Evolutionary conservation across 92 coral and sea anemone genomes (phyloP).

Genomic region (Porites cylindrica): DNA sequence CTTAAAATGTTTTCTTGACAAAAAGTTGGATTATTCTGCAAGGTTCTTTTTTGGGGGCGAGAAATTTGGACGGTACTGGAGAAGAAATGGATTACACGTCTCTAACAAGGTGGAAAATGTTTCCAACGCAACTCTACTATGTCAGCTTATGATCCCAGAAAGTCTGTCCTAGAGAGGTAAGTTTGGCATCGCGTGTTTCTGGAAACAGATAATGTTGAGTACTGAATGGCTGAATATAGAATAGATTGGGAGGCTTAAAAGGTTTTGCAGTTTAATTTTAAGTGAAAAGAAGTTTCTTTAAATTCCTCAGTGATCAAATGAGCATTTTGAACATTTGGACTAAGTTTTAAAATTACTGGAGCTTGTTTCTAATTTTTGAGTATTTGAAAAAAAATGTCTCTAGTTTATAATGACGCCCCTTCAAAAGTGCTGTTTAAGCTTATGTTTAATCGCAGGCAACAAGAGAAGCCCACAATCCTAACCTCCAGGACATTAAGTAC

Average conservation of each 20-base stretch:
- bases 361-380: no score
- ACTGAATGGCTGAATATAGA: neutral
- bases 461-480: no score
- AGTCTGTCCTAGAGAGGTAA: slow-evolving; percentile 41
- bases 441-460: no score
- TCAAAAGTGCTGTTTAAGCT: no score
- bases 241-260: neutral
- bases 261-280: neutral
- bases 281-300: no score
- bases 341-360: no score
- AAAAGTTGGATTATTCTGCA: neutral
- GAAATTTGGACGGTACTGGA: neutral
- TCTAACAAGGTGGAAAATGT: neutral
- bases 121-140: slow-evolving; percentile 10
- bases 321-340: no score
- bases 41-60: neutral
- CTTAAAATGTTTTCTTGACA: neutral
- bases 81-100: neutral
- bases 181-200: neutral
- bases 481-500: no score
- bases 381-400: no score
- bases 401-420: no score
- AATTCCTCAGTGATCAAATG: no score
- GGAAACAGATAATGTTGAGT: no score
- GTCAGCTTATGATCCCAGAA: slow-evolving; percentile 38